Base-by-base conservation (phyloP, 2,113 vertebrate genomes). In the Spilogale gracilis region DNA sequence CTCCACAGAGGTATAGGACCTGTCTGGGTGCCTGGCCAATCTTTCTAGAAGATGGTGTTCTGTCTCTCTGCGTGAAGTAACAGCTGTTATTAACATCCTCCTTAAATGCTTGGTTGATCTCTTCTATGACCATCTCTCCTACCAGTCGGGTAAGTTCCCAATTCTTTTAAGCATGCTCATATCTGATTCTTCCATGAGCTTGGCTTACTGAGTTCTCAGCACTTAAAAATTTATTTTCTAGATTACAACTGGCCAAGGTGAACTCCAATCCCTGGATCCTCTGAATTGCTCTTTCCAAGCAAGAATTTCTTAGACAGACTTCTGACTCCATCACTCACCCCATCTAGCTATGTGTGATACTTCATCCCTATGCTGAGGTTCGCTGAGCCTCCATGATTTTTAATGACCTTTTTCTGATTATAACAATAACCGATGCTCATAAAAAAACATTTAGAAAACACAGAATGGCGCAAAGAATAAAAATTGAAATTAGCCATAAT, bases 381-480 rank as follows among this genome's bases (percentile, higher is more conserved):
- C 74, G 91, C n/a, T 12, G 83, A 69, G 13, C 27, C 43, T 91
- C 30, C 32, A 78, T 43, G 60, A 87, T 81, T 38, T 74, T 50
- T 20, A 74, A 27, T 74, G 60, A 10, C 25, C 56, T 61, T 91
- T 91, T 83, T 69, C 74, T 89, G 82, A 89, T 84, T 61, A 27
- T 43, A 73, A 84, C 25, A 95, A 50, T 83, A 83, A 78, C 9
- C 60, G 20, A 32, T 32, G 45, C 8, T 85, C 32, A 73, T 58
- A n/a, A 89, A 2, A n/a, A 25, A 38, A 61, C 63, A 92, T 32
- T 89, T 84, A 80, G 52, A 88, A 78, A 96, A 89, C 38, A 81
- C 50, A 94, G 54, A 94, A 73, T 94, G 63, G 16, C 67, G 48
- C 32, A 18, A 89, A 89, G 78, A 92, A 84, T 80, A 90, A 96